Percentiles rank a stretch among this genome's conserved stretches.
These are phyloP conservation scores for Actinopyga echinites DNA, from an alignment of 53 echinoderm and acorn worm species.

Conservation along the genomic window DNA sequence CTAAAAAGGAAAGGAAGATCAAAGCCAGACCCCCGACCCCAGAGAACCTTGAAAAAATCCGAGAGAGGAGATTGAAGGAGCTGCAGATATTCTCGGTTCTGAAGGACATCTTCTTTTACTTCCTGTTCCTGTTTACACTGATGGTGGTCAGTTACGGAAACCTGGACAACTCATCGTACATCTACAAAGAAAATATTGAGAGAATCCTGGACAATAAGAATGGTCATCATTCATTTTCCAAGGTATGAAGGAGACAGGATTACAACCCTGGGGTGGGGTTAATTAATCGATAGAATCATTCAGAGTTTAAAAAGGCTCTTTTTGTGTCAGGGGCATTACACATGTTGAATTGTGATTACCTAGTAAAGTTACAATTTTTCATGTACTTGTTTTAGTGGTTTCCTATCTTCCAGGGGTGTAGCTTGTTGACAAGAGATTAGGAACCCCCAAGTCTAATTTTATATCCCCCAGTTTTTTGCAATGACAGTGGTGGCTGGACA, in stretches of 20 bases:
- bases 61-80: constrained; percentile 79
- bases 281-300: no score
- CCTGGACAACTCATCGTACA: constrained; percentile 64
- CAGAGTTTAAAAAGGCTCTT: no score
- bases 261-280: no score
- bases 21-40: constrained; percentile 78
- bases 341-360: no score
- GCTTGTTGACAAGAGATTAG: no score
- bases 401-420: no score
- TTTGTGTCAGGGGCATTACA: no score
- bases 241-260: constrained; percentile 19
- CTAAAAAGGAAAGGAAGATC: constrained; percentile 51
- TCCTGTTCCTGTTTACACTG: constrained; percentile 79
- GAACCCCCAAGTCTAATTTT: no score
- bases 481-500: no score
- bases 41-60: constrained; percentile 59
- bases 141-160: constrained; percentile 85
- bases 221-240: constrained; percentile 52
- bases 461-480: no score
- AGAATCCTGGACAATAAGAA: constrained; percentile 57
- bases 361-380: no score
- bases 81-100: constrained; percentile 83
- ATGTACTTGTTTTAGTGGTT: no score
- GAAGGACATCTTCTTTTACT: constrained; percentile 87
- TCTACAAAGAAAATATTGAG: constrained; percentile 63